These are phyloP conservation scores for Pagetopsis macropterus DNA, from an alignment of 2,797 vertebrate species.

Conservation along the genomic window DNA sequence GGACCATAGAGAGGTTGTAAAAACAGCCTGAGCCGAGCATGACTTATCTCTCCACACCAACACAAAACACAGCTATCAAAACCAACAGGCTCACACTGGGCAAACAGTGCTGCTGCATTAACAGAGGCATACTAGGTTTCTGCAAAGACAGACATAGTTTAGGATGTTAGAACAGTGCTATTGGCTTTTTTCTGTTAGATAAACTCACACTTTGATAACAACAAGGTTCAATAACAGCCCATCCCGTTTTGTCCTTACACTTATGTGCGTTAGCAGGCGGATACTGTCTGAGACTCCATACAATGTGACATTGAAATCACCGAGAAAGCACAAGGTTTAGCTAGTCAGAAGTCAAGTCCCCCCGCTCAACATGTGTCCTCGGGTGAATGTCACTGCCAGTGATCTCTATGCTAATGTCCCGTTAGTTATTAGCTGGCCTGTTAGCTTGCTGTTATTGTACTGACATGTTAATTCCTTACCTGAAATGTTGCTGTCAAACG, in stretches of 20 bases:
- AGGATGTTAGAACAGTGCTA: background rate
- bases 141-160: background rate
- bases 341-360: conserved; percentile 1
- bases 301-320: background rate
- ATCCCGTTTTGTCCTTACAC: background rate
- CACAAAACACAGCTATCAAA: conserved; percentile 30
- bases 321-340: background rate
- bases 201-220: background rate
- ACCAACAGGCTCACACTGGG: conserved; percentile 1
- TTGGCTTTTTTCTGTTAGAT: background rate
- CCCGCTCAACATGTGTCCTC: conserved; percentile 56
- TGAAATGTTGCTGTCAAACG: conserved; percentile 79
- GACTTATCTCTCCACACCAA: conserved; percentile 45
- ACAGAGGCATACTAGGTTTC: background rate
- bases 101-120: conserved; percentile 19
- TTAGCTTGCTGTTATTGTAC: conserved; percentile 47
- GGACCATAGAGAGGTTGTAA: conserved; percentile 26
- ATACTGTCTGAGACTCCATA: background rate
- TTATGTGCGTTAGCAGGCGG: conserved; percentile 1
- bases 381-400: conserved; percentile 64
- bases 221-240: background rate
- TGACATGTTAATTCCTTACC: conserved; percentile 43
- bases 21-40: conserved; percentile 16
- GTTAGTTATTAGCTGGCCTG: conserved; percentile 69
- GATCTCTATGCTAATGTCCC: conserved; percentile 40